Percentiles rank a stretch among this genome's conserved stretches.
Conservation (phyloP, 2,113 vertebrate genomes). For the Parus major region DNA sequence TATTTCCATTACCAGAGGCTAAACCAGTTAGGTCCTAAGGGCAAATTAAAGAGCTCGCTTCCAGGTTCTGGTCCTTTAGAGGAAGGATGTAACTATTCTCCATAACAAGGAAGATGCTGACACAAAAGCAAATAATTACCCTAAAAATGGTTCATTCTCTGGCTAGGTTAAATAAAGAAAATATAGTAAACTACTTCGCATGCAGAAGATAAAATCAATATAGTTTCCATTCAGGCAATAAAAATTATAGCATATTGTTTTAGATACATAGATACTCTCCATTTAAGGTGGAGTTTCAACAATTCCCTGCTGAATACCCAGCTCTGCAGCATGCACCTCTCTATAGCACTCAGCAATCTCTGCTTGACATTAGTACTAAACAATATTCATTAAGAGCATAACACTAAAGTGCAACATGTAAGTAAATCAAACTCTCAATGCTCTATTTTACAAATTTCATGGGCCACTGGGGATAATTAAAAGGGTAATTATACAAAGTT, state of each 20-base stretch:
- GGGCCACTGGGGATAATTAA: slow-evolving; percentile 86
- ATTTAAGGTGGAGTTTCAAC: slow-evolving; percentile 16
- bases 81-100: background rate
- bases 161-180: background rate
- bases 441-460: slow-evolving; percentile 86
- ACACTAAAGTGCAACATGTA: slow-evolving; percentile 81
- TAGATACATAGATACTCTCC: background rate
- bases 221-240: background rate
- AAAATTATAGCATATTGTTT: background rate
- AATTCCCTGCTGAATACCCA: background rate
- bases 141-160: background rate
- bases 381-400: slow-evolving; percentile 80
- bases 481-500: slow-evolving; percentile 87
- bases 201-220: slow-evolving; percentile 31
- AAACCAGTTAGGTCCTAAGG: background rate
- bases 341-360: slow-evolving; percentile 64
- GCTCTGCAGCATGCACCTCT: slow-evolving; percentile 10
- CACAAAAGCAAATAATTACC: slow-evolving; percentile 22
- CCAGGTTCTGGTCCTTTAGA: background rate
- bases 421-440: slow-evolving; percentile 83
- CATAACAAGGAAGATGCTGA: background rate
- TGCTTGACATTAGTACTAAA: slow-evolving; percentile 73
- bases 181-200: background rate
- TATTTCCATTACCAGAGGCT: background rate
- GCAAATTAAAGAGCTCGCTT: background rate